Evolutionary conservation across 2,888 invertebrate genomes (phyloP).

Genomic region (Sinopyrophorus schimmeli): DNA sequence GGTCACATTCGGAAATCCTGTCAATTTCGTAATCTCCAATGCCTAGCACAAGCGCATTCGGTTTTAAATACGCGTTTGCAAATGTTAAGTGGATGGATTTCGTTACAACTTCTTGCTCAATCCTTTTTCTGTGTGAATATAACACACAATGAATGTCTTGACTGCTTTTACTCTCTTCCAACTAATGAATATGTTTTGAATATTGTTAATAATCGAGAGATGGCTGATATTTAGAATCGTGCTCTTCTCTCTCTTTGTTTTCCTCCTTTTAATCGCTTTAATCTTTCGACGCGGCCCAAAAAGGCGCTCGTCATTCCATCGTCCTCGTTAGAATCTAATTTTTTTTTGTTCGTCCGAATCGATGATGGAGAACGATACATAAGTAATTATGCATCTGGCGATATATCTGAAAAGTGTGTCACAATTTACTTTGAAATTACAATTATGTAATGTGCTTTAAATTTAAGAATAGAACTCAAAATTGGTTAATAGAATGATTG

Average conservation of each 20-base stretch:
- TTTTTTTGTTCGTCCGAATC: not conserved
- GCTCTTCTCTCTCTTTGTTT: no score
- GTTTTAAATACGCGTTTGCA: constrained; percentile 29
- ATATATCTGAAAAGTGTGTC: no score
- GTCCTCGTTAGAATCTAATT: not conserved
- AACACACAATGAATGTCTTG: constrained; percentile 24
- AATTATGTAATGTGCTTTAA: no score
- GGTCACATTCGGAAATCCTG: constrained; percentile 35
- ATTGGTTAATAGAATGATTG: no score
- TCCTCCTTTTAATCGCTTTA: no score
- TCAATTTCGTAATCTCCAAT: constrained; percentile 28
- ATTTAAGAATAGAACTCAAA: no score
- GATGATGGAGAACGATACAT: no score
- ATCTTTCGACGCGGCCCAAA: no score
- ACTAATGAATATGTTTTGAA: constrained; percentile 26
- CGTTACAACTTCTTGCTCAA: constrained; percentile 32
- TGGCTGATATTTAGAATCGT: constrained; percentile 20
- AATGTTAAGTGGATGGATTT: constrained; percentile 35
- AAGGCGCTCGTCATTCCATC: no score
- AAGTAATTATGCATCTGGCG: no score
- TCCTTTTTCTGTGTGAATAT: constrained; percentile 28
- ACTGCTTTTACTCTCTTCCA: constrained; percentile 12
- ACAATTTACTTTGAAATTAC: no score
- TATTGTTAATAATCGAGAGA: constrained; percentile 14
- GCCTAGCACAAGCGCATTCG: constrained; percentile 26